Percentiles rank a stretch among this genome's conserved stretches.
These are phyloP conservation scores for Nomia melanderi DNA, from an alignment of 1,140 invertebrate species.

Conservation along the genomic window DNA sequence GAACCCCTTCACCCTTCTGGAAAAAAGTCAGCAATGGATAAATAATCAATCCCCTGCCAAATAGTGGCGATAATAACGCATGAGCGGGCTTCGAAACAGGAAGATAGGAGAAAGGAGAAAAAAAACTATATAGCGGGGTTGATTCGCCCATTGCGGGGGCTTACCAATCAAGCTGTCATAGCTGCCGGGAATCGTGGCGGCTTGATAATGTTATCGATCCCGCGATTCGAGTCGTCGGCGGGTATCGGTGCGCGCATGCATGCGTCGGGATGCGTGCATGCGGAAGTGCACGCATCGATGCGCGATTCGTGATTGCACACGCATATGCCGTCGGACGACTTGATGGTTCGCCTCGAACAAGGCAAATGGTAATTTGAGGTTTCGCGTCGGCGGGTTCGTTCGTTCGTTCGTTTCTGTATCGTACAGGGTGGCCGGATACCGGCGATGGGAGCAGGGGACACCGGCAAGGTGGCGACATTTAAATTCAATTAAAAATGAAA, in stretches of 20 bases:
- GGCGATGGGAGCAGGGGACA: not conserved
- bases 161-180: conserved; percentile 1
- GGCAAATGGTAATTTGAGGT: conserved; percentile 56
- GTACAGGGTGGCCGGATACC: too few species aligned
- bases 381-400: conserved; percentile 24
- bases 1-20: too few species aligned
- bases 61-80: not conserved
- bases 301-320: conserved; percentile 59
- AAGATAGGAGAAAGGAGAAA: too few species aligned
- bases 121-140: not conserved
- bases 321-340: conserved; percentile 54
- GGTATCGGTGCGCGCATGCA: conserved; percentile 34
- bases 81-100: too few species aligned
- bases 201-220: conserved; percentile 51
- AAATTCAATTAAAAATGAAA: conserved; percentile 21
- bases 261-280: conserved; percentile 55
- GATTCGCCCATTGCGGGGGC: not conserved
- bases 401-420: not conserved
- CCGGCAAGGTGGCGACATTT: not conserved
- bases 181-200: not conserved
- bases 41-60: not conserved
- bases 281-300: conserved; percentile 60
- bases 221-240: conserved; percentile 54
- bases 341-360: conserved; percentile 53
- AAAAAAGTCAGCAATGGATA: not conserved